Percentiles rank a stretch among this genome's conserved stretches.
Conservation (phyloP, 2,113 vertebrate species). For the Bombycilla garrulus region DNA sequence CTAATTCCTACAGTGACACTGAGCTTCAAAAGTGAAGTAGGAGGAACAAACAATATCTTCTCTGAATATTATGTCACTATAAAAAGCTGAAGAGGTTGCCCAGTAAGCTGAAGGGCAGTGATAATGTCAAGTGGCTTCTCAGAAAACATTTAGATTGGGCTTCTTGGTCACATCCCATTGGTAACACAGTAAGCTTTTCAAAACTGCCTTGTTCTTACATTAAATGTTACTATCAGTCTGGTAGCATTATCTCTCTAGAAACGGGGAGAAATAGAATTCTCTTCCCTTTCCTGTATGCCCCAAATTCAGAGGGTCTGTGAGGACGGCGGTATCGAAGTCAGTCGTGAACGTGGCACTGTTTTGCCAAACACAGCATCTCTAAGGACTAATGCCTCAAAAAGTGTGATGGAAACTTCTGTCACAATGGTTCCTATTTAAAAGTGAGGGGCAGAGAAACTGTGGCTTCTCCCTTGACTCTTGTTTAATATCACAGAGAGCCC, state of each 20-base stretch:
- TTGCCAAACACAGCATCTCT: not conserved
- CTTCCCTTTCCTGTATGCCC: not conserved
- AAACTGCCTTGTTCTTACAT: not conserved
- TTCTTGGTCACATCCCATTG: not conserved
- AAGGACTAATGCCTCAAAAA: not conserved
- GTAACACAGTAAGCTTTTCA: not conserved
- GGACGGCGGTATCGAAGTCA: accelerated
- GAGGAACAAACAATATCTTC: not conserved
- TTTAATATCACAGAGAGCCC: not conserved
- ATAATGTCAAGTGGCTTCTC: not conserved
- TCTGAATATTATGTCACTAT: not conserved
- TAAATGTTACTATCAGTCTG: not conserved
- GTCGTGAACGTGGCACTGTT: not conserved
- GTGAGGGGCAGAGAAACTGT: not conserved
- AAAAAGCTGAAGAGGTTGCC: not conserved
- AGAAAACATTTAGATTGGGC: not conserved
- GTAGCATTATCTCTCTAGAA: not conserved
- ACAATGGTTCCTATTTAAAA: not conserved
- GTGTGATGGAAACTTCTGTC: not conserved
- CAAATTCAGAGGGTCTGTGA: not conserved
- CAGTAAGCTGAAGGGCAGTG: not conserved
- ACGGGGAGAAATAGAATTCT: not conserved
- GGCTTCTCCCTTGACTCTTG: not conserved
- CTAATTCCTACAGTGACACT: not conserved
- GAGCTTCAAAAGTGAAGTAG: not conserved